A percentile compares a stretch with the other conserved stretches of the same genome.
These are phyloP conservation scores for Plodia interpunctella DNA, from an alignment of 1,140 invertebrate genomes.

Conservation along the genomic window DNA sequence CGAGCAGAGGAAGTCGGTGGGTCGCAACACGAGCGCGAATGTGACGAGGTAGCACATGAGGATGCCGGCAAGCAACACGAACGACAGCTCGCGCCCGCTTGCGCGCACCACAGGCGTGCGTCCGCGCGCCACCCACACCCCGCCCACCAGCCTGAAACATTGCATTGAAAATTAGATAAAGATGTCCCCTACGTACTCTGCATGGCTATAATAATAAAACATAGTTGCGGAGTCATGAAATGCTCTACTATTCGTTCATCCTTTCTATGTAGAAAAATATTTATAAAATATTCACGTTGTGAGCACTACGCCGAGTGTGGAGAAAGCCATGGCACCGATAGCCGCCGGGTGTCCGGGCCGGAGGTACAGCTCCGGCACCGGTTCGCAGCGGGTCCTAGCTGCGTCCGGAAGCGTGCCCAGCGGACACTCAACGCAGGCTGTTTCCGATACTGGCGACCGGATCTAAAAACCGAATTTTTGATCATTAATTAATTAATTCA, in stretches of 20 bases:
- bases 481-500: too few species aligned
- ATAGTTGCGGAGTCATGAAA: too few species aligned
- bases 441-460: constrained; percentile 85
- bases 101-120: constrained; percentile 94
- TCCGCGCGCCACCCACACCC: constrained; percentile 86
- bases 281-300: constrained; percentile 77
- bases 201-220: too few species aligned
- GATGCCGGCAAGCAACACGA: constrained; percentile 91
- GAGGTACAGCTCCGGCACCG: constrained; percentile 91
- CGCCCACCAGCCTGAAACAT: constrained; percentile 78
- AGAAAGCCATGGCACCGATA: constrained; percentile 90
- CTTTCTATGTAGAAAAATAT: too few species aligned
- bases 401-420: constrained; percentile 89
- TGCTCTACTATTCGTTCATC: too few species aligned
- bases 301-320: constrained; percentile 85
- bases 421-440: constrained; percentile 87
- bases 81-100: constrained; percentile 92
- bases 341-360: constrained; percentile 88
- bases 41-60: constrained; percentile 93
- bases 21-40: constrained; percentile 87
- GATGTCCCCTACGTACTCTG: too few species aligned
- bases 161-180: too few species aligned
- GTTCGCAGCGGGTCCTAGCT: constrained; percentile 83
- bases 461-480: too few species aligned
- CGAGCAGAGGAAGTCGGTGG: constrained; percentile 85